Conservation (phyloP, 2,888 invertebrate species). For the Aricia artaxerxes region DNA sequence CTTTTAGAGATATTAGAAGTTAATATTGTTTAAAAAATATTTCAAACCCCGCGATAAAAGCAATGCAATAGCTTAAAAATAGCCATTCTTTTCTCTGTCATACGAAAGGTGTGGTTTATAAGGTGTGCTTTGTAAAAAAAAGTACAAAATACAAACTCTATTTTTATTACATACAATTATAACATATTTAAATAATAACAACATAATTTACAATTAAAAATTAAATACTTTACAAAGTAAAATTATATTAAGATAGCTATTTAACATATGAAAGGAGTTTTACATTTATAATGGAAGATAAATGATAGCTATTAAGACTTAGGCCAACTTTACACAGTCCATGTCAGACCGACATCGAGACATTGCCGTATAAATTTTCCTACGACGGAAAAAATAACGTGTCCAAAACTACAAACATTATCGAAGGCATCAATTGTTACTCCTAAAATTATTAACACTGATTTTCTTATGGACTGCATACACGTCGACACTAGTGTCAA, state of each 20-base stretch:
- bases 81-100: neutral
- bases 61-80: no score
- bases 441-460: neutral
- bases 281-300: slow-evolving; percentile 3
- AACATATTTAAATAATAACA: neutral
- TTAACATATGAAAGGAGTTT: neutral
- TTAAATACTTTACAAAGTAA: slow-evolving; percentile 6
- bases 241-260: slow-evolving; percentile 3
- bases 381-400: slow-evolving; percentile 8
- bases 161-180: slow-evolving; percentile 8
- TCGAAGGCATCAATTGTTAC: neutral
- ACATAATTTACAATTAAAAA: neutral
- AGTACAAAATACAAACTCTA: neutral
- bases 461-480: neutral
- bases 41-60: no score
- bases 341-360: neutral
- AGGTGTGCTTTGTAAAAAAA: neutral
- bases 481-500: neutral
- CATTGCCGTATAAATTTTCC: slow-evolving; percentile 17
- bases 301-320: neutral
- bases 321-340: neutral
- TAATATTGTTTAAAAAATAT: no score
- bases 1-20: no score
- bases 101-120: neutral
- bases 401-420: neutral